phyloP scores from a whole-genome alignment of 2,113 vertebrate genomes.

The Calypte anna region DNA sequence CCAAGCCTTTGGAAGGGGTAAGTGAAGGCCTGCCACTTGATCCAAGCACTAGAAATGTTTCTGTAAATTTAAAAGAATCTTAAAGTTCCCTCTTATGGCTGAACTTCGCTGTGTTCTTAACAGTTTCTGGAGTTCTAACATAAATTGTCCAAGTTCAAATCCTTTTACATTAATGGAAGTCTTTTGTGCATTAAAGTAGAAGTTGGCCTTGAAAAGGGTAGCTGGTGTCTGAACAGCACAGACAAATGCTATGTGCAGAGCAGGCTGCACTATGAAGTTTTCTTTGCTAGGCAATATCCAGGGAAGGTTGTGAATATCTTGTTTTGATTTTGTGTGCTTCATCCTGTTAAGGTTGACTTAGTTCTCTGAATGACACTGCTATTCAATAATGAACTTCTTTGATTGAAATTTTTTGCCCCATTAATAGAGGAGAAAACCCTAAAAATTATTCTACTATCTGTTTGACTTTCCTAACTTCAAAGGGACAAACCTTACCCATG shows the following conservation, averaged over 20 bases:
- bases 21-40: not conserved
- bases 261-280: not conserved
- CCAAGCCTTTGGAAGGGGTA: not conserved
- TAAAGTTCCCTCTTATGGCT: not conserved
- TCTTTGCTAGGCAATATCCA: not conserved
- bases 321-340: not conserved
- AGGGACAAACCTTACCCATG: not conserved
- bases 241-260: not conserved
- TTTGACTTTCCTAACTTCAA: not conserved
- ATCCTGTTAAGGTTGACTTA: not conserved
- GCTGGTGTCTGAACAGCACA: not conserved
- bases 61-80: not conserved
- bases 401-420: not conserved
- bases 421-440: not conserved
- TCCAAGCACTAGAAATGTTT: not conserved
- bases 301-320: not conserved
- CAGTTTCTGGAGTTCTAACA: not conserved
- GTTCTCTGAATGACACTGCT: not conserved
- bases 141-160: not conserved
- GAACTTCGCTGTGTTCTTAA: not conserved
- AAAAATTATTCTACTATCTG: not conserved
- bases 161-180: not conserved
- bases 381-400: not conserved
- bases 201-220: not conserved
- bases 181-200: not conserved